Conservation (phyloP, 1,140 invertebrate species). For the Lepidurus packardi region DNA sequence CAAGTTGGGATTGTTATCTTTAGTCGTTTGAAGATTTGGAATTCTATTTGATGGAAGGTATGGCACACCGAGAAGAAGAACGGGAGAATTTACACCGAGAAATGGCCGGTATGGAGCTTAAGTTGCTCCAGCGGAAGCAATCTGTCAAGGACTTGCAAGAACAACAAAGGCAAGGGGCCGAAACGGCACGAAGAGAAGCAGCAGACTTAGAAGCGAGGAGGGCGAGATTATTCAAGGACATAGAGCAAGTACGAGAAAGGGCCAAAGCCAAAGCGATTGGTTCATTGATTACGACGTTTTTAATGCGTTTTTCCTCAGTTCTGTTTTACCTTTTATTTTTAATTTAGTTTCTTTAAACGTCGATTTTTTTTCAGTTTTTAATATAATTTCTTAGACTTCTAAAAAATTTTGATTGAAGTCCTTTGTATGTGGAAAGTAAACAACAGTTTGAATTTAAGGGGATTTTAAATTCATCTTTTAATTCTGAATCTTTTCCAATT, state of each 20-base stretch:
- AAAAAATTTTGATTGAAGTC: too few relatives aligned
- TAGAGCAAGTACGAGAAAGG: constrained; percentile 52
- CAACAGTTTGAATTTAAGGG: too few relatives aligned
- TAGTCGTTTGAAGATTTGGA: constrained; percentile 85
- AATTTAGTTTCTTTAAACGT: not conserved
- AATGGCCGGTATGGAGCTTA: constrained; percentile 59
- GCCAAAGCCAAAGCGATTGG: not conserved
- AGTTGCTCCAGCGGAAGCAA: constrained; percentile 57
- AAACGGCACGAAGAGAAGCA: constrained; percentile 56
- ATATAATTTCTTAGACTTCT: too few relatives aligned
- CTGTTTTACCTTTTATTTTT: not conserved
- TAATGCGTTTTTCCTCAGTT: not conserved
- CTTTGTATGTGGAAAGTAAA: too few relatives aligned
- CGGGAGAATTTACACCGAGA: constrained; percentile 75
- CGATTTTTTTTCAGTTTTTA: not conserved
- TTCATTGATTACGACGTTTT: not conserved
- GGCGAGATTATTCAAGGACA: constrained; percentile 52
- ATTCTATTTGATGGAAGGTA: constrained; percentile 87
- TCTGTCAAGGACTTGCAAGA: constrained; percentile 60
- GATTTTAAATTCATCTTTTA: too few relatives aligned
- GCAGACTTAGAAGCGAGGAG: constrained; percentile 53
- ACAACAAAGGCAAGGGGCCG: constrained; percentile 57
- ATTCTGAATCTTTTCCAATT: not conserved
- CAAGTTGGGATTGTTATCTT: constrained; percentile 28
- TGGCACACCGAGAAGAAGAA: constrained; percentile 64